Percentiles rank a stretch among this genome's conserved stretches.
Conservation (phyloP, 2,888 invertebrate genomes). For the Euclidia mi region DNA sequence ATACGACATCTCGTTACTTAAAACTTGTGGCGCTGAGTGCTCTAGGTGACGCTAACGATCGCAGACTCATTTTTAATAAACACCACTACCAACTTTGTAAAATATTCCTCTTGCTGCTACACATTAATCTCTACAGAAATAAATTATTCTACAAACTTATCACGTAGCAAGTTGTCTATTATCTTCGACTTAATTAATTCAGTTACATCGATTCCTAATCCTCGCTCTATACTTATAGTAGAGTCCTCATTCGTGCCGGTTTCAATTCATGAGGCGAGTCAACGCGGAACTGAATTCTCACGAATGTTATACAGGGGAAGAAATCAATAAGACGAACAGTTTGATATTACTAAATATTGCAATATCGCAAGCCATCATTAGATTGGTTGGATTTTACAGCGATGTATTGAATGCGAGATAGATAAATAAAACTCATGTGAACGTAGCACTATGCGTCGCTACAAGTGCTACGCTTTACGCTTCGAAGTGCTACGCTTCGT, state of each 20-base stretch:
- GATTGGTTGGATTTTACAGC: too few species aligned
- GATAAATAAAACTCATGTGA: too few species aligned
- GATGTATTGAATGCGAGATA: too few species aligned
- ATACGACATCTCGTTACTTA: conserved; percentile 39
- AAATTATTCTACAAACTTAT: conserved; percentile 26
- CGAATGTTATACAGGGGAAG: not conserved
- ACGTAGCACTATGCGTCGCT: too few species aligned
- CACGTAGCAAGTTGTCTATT: conserved; percentile 10
- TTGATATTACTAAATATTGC: too few species aligned
- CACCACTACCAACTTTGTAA: conserved; percentile 29
- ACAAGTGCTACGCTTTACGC: too few species aligned
- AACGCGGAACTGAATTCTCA: not conserved
- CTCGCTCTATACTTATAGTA: not conserved
- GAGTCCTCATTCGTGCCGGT: not conserved
- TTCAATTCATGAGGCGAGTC: not conserved
- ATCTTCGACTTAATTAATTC: conserved; percentile 17
- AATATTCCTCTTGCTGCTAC: conserved; percentile 23
- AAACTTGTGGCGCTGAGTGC: conserved; percentile 20
- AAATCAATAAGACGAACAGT: too few species aligned
- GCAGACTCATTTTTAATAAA: conserved; percentile 36
- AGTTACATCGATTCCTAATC: conserved; percentile 10
- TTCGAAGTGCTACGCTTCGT: too few species aligned
- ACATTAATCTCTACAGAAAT: conserved; percentile 24
- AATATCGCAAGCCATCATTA: too few species aligned
- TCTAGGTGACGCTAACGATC: conserved; percentile 15